Evolutionary conservation across 2,888 invertebrate genomes (phyloP).

Genomic region (Pediacus dermestoides): DNA sequence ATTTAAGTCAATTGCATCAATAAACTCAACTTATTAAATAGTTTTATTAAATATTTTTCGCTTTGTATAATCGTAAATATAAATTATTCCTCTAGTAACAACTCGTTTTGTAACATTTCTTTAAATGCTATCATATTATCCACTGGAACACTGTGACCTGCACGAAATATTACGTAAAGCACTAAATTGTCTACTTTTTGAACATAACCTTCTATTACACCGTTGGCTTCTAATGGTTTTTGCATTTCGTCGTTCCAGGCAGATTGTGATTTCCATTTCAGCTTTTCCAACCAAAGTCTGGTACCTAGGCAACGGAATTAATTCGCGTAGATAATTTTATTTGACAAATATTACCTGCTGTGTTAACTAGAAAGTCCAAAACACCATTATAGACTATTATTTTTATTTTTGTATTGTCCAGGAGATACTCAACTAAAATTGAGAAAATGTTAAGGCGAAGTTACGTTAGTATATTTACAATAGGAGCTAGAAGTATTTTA

Average conservation of each 20-base stretch:
- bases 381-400: conserved; percentile 40
- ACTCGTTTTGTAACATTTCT: conserved; percentile 33
- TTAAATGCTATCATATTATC: conserved; percentile 35
- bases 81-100: conserved; percentile 19
- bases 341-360: conserved; percentile 31
- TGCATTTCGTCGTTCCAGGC: conserved; percentile 40
- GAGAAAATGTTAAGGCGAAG: not conserved
- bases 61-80: no score
- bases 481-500: not conserved
- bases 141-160: conserved; percentile 65
- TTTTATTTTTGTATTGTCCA: conserved; percentile 37
- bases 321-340: conserved; percentile 5
- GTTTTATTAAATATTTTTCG: no score
- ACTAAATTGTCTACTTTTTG: conserved; percentile 63
- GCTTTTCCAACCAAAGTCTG: conserved; percentile 67
- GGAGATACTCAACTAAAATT: conserved; percentile 37
- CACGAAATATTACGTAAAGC: conserved; percentile 71
- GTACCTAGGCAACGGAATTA: conserved; percentile 54
- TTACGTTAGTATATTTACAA: no score
- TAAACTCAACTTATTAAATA: no score
- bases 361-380: conserved; percentile 40
- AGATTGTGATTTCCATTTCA: conserved; percentile 56
- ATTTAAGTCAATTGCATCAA: no score
- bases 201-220: conserved; percentile 63
- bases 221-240: conserved; percentile 57